Conservation (phyloP, 2,888 invertebrate genomes). For the Merodon equestris region DNA sequence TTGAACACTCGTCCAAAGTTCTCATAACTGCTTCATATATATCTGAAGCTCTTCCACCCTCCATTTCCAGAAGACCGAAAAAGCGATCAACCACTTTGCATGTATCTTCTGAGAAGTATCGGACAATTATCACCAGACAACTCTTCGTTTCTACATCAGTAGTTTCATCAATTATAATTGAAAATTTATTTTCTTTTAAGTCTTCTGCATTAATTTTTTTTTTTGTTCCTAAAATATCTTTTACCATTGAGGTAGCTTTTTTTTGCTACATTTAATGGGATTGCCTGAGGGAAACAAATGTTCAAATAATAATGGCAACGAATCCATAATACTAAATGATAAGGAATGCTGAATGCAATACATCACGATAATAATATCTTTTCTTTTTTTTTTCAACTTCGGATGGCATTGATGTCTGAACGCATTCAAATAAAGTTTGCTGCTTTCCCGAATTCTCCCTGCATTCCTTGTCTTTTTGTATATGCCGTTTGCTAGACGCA, state of each 20-base stretch:
- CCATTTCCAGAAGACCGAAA: slow-evolving; percentile 17
- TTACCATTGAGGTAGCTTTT: slow-evolving; percentile 11
- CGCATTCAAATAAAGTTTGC: too few species aligned
- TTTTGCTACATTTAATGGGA: slow-evolving; percentile 3
- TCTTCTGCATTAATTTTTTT: slow-evolving; percentile 7
- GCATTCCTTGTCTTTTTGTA: too few species aligned
- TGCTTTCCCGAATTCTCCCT: too few species aligned
- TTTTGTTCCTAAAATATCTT: neutral
- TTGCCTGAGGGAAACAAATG: neutral
- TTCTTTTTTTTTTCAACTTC: too few species aligned
- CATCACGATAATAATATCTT: too few species aligned
- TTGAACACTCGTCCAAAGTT: slow-evolving; percentile 10
- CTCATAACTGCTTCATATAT: slow-evolving; percentile 7
- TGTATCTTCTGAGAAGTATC: too few species aligned
- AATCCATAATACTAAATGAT: slow-evolving; percentile 3
- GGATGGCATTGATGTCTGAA: too few species aligned
- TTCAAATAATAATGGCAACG: neutral
- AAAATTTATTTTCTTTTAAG: slow-evolving; percentile 2
- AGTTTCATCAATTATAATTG: too few species aligned
- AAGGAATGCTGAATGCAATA: slow-evolving; percentile 10
- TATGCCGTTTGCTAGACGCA: too few species aligned
- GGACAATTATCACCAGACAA: slow-evolving; percentile 11
- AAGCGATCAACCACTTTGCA: too few species aligned
- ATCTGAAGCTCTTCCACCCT: too few species aligned
- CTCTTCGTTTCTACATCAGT: slow-evolving; percentile 17